Conservation (phyloP, 2,888 invertebrate species). For the Neoascia interrupta region DNA sequence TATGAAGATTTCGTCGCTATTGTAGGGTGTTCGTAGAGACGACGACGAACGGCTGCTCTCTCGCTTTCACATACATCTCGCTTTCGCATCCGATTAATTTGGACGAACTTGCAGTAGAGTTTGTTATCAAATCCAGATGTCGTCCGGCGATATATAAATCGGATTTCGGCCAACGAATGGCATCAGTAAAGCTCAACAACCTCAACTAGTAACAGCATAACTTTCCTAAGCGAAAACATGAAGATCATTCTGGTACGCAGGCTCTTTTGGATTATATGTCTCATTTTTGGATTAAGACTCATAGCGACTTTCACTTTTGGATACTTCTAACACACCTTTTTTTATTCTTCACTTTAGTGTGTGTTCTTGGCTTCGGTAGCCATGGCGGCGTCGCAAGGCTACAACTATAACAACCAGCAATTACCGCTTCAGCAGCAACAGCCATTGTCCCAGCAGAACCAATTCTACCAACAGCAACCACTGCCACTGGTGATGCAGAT, state of each 20-base stretch:
- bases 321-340: constrained; percentile 8
- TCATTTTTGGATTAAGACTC: constrained; percentile 33
- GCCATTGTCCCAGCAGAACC: constrained; percentile 61
- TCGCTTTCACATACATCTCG: constrained; percentile 6
- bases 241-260: constrained; percentile 78
- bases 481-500: constrained; percentile 57
- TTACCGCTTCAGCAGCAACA: constrained; percentile 39
- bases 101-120: constrained; percentile 4
- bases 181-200: constrained; percentile 74
- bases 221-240: constrained; percentile 75
- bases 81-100: background rate
- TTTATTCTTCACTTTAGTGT: constrained; percentile 35
- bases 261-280: constrained; percentile 14
- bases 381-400: constrained; percentile 52
- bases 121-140: constrained; percentile 24
- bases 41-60: background rate
- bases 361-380: constrained; percentile 59
- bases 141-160: constrained; percentile 73
- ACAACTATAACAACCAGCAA: constrained; percentile 38
- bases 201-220: constrained; percentile 72
- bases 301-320: background rate
- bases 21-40: no score
- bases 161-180: constrained; percentile 59
- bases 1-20: constrained; percentile 35
- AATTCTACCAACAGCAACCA: constrained; percentile 35